phyloP scores from a whole-genome alignment of 1,140 invertebrate species.

The Tetramorium simillimum region DNA sequence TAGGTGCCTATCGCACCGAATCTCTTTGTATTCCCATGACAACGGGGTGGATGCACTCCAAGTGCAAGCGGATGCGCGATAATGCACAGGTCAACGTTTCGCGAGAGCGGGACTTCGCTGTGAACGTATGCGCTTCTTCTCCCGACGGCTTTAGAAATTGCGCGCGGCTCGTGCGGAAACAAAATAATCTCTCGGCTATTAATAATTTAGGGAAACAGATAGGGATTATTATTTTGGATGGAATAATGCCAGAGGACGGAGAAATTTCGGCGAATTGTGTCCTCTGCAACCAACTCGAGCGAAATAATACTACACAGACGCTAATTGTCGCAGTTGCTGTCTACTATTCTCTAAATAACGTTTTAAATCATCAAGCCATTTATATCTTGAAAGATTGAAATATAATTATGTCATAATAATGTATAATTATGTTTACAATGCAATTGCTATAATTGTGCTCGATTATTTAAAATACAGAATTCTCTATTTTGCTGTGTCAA shows the following conservation, averaged over 20 bases:
- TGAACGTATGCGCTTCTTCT: not conserved
- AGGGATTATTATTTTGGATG: conserved; percentile 21
- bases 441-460: not conserved
- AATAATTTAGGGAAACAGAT: conserved; percentile 23
- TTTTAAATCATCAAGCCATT: not conserved
- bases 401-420: not conserved
- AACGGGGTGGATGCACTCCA: conserved; percentile 68
- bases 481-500: not conserved
- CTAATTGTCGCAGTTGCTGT: not conserved
- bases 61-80: conserved; percentile 52
- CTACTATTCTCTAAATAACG: not conserved
- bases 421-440: not conserved
- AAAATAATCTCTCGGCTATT: conserved; percentile 10
- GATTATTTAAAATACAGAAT: not conserved
- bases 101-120: not conserved
- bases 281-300: not conserved
- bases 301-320: not conserved
- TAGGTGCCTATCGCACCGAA: conserved; percentile 65
- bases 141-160: not conserved
- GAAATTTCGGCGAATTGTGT: conserved; percentile 16
- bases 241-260: not conserved
- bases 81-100: conserved; percentile 68
- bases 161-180: not conserved
- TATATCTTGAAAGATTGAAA: not conserved
- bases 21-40: conserved; percentile 74